Evolutionary conservation across 2,888 invertebrate genomes (phyloP).

Genomic region (Drepanosiphum platanoidis): DNA sequence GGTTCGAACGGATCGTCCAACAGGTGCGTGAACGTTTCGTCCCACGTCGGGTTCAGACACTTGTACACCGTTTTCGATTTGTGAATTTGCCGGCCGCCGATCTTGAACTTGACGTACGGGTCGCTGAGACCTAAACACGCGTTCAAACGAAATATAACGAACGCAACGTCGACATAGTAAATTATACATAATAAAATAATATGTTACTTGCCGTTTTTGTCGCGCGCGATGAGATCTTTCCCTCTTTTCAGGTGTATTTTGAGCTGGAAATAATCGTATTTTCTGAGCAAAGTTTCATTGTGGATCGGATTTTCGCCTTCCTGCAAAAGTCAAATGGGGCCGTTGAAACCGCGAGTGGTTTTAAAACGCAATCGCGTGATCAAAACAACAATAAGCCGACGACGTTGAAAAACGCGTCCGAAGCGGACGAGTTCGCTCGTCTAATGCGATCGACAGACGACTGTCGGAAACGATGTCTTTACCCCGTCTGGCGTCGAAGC

Average conservation of each 20-base stretch:
- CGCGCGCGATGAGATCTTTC: slow-evolving; percentile 89
- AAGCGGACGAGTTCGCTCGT: no score
- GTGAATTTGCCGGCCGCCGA: slow-evolving; percentile 85
- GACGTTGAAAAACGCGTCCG: no score
- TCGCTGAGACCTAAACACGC: slow-evolving; percentile 85
- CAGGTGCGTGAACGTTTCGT: slow-evolving; percentile 92
- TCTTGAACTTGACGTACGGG: slow-evolving; percentile 97
- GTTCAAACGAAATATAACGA: no score
- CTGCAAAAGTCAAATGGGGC: slow-evolving; percentile 65
- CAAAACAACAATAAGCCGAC: no score
- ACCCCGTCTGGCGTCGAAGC: no score
- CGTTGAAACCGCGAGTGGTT: no score
- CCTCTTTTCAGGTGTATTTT: slow-evolving; percentile 89
- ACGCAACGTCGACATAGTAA: no score
- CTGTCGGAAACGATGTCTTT: no score
- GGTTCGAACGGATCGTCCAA: slow-evolving; percentile 90
- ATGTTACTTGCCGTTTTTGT: slow-evolving; percentile 79
- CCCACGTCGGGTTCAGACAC: slow-evolving; percentile 97
- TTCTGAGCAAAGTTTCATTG: slow-evolving; percentile 79
- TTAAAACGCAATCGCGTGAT: no score
- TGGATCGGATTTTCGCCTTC: slow-evolving; percentile 76
- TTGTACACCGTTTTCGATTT: slow-evolving; percentile 94
- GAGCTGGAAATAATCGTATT: slow-evolving; percentile 92
- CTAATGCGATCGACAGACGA: no score
- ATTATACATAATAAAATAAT: not conserved